phyloP scores from a whole-genome alignment of 2,797 vertebrate genomes.

The Pangasius krempfi region DNA sequence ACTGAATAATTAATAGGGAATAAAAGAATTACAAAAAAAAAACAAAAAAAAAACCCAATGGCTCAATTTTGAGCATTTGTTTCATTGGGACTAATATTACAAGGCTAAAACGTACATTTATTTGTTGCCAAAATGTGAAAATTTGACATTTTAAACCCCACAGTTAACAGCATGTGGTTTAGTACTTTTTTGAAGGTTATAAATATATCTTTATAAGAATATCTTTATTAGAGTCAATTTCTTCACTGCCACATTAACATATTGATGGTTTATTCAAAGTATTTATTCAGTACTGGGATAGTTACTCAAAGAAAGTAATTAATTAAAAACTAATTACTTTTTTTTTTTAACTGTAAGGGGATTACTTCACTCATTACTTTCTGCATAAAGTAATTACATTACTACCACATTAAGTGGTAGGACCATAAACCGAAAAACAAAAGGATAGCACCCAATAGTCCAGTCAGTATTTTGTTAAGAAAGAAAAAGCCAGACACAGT shows the following conservation, averaged over 20 bases:
- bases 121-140: not conserved
- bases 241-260: not conserved
- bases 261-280: not conserved
- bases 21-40: not conserved
- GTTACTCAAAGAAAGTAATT: not conserved
- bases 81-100: not conserved
- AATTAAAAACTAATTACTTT: not conserved
- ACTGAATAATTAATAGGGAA: slow-evolving; percentile 15
- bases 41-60: not conserved
- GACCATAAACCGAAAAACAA: slow-evolving; percentile 23
- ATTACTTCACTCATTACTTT: slow-evolving; percentile 2
- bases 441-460: not conserved
- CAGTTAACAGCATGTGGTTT: no score
- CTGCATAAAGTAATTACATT: not conserved
- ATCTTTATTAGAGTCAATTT: not conserved
- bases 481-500: not conserved
- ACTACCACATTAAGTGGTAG: slow-evolving; percentile 18
- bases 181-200: not conserved
- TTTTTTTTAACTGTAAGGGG: not conserved
- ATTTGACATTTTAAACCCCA: not conserved
- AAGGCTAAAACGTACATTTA: not conserved
- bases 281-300: not conserved
- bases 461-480: slow-evolving; percentile 2
- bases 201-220: not conserved
- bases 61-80: not conserved